Percentiles rank a stretch among this genome's conserved stretches.
These are phyloP conservation scores for Hippocampus comes DNA, from an alignment of 2,113 vertebrate species.

Conservation along the genomic window DNA sequence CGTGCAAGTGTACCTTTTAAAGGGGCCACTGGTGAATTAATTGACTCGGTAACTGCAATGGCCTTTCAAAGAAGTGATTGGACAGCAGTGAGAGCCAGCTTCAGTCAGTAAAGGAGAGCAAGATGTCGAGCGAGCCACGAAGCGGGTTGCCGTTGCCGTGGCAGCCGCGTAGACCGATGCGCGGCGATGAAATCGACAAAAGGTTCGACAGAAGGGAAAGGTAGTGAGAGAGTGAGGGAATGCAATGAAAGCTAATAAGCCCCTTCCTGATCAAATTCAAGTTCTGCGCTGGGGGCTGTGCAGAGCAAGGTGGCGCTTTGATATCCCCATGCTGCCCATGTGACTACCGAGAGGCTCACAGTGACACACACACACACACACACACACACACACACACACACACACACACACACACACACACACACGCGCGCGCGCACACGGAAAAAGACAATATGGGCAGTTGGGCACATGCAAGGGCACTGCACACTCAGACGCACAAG, in stretches of 20 bases:
- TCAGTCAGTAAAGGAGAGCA: constrained; percentile 21
- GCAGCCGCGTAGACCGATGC: constrained; percentile 2
- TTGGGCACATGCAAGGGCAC: constrained; percentile 5
- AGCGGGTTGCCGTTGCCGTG: background rate
- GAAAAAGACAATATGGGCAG: background rate
- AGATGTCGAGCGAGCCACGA: constrained; percentile 5
- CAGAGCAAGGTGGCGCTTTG: constrained; percentile 44
- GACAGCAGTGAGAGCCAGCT: constrained; percentile 18
- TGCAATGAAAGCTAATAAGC: constrained; percentile 59
- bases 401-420: background rate
- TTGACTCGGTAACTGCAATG: constrained; percentile 18
- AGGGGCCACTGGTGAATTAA: background rate
- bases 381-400: background rate
- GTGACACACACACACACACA: constrained; percentile 21
- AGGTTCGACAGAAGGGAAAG: constrained; percentile 28
- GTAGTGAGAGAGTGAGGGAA: constrained; percentile 24
- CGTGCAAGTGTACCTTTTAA: background rate
- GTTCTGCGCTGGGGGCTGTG: constrained; percentile 43
- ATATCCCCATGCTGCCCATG: constrained; percentile 53
- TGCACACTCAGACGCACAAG: background rate
- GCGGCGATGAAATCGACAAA: constrained; percentile 29
- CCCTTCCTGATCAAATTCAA: constrained; percentile 65
- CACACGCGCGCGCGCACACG: background rate
- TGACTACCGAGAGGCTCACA: constrained; percentile 52
- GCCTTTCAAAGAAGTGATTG: constrained; percentile 39